A percentile compares a stretch with the other conserved stretches of the same genome.
Evolutionary conservation across 2,888 invertebrate species (phyloP).

Genomic region (Diaphora mendica): DNA sequence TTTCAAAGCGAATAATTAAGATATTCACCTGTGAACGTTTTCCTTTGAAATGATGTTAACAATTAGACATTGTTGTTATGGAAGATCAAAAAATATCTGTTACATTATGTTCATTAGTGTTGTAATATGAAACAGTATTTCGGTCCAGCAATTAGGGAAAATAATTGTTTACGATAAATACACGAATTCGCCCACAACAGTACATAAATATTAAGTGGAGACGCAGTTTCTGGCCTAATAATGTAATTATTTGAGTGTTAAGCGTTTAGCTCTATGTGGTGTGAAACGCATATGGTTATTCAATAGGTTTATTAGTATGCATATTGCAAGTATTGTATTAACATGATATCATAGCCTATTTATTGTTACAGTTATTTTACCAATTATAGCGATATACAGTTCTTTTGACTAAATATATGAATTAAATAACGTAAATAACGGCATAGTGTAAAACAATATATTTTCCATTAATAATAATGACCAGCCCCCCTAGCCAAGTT

Average conservation of each 20-base stretch:
- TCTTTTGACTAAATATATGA: background rate
- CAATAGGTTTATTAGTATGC: conserved; percentile 31
- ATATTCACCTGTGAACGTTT: conserved; percentile 47
- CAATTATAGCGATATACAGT: background rate
- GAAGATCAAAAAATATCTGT: conserved; percentile 83
- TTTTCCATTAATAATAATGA: background rate
- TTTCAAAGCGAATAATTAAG: conserved; percentile 44
- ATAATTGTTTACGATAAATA: conserved; percentile 82
- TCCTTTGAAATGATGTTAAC: conserved; percentile 60
- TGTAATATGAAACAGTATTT: conserved; percentile 70
- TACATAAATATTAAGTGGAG: conserved; percentile 74
- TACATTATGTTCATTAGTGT: conserved; percentile 83
- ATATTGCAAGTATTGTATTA: conserved; percentile 1
- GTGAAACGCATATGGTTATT: conserved; percentile 28
- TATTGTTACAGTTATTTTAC: background rate
- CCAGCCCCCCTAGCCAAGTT: too few species aligned
- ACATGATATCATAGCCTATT: background rate
- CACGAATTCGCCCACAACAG: conserved; percentile 72
- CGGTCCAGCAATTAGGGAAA: conserved; percentile 79
- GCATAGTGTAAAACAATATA: background rate
- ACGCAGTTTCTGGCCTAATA: conserved; percentile 76
- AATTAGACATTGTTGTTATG: conserved; percentile 66
- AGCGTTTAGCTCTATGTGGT: conserved; percentile 35
- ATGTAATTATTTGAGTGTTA: conserved; percentile 74
- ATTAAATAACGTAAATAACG: background rate